phyloP scores from a whole-genome alignment of 2,888 invertebrate species.

The Allygus modestus region DNA sequence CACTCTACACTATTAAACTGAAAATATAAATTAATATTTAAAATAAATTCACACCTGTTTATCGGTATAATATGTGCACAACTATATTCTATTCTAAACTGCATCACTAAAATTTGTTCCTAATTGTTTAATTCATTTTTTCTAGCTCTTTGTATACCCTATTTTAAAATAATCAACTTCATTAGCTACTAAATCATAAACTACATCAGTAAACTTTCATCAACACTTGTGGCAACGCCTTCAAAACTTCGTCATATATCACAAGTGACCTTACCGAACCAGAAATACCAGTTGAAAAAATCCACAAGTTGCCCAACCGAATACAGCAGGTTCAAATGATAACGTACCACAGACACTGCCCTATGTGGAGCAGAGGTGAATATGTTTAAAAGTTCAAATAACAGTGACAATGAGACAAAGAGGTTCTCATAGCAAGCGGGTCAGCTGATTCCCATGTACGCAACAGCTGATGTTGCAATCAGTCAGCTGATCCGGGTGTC shows the following conservation, averaged over 20 bases:
- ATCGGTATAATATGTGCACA: too few species aligned
- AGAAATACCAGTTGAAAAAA: slow-evolving; percentile 34
- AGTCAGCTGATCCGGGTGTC: slow-evolving; percentile 31
- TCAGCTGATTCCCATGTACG: slow-evolving; percentile 38
- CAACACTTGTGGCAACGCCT: slow-evolving; percentile 5
- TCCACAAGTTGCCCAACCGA: slow-evolving; percentile 24
- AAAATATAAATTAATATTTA: too few species aligned
- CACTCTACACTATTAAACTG: too few species aligned
- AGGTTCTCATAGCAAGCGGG: slow-evolving; percentile 30
- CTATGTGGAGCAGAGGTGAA: slow-evolving; percentile 22
- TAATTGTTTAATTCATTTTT: too few species aligned
- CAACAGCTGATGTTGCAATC: slow-evolving; percentile 14
- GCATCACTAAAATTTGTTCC: too few species aligned
- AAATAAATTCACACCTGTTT: too few species aligned
- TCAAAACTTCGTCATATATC: background rate
- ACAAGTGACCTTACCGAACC: slow-evolving; percentile 31
- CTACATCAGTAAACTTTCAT: background rate
- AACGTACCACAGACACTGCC: background rate
- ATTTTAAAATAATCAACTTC: too few species aligned
- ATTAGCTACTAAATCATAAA: too few species aligned
- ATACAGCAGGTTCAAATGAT: background rate
- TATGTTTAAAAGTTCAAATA: slow-evolving; percentile 29
- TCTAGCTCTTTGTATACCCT: too few species aligned
- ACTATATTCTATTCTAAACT: too few species aligned
- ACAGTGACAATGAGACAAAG: slow-evolving; percentile 39